Base-by-base conservation (phyloP, 2,113 vertebrate genomes). In the Todiramphus saurophagus region DNA sequence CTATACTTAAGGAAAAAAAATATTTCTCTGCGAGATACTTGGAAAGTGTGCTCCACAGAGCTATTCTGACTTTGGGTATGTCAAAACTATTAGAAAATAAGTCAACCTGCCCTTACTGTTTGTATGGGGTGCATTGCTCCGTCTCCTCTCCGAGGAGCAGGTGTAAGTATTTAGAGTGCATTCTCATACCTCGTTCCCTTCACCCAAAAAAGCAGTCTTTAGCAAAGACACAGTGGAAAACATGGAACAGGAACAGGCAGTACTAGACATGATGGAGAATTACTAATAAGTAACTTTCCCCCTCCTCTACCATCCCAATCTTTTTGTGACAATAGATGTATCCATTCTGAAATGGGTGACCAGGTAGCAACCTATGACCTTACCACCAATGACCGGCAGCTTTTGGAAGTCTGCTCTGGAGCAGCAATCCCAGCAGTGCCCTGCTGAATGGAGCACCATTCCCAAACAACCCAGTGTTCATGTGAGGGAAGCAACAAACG, bases 341-440 rank as follows among this genome's bases (percentile, higher is more conserved):
- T 9, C 19, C 2, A 1, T 62, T 67, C 43, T 83, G 53, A 50
- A 41, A 17, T 0, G 0, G 9, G 46, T 7, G 23, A 33, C 21
- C 43, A 30, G 24, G 50, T 69, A 46, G 31, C 8, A 25, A 41
- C 50, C 28, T 16, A 0, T 0, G 0, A 10, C 30, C 10, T 46
- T 16, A 5, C 17, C 33, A 44, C 17, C 15, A n/a, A 27, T 0
- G 1, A 5, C 2, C 0, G 0, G 19, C 2, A 8, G 16, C 5
- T 64, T 80, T 64, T 21, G 41, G 39, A 68, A n/a, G 25, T 13
- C 53, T 41, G 58, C 1, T 5, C 64, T 73, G 64, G 53, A 56
- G 56, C 56, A 58, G 55, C 70, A 58, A 5, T 33, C 25, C 55
- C 44, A 23, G 59, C 44, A 19, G 9, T 11, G 76, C 43, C 35